A percentile compares a stretch with the other conserved stretches of the same genome.
Conservation (phyloP, 37 sponge, comb jelly and placozoan genomes). For the Beroe ovata region DNA sequence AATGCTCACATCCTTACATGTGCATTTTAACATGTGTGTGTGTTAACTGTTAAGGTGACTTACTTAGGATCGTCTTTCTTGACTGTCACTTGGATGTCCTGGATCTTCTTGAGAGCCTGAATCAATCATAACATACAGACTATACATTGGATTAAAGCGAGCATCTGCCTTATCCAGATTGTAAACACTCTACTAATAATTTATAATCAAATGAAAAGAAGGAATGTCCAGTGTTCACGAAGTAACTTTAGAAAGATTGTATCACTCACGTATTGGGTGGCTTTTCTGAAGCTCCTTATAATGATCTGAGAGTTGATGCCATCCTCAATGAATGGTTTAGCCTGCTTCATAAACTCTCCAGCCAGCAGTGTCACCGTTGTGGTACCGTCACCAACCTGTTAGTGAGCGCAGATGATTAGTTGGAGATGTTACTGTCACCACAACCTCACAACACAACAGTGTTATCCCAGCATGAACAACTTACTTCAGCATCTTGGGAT, state of each 20-base stretch:
- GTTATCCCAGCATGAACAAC: background rate
- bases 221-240: background rate
- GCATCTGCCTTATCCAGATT: too few species aligned
- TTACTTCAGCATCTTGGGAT: conserved; percentile 97
- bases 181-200: too few species aligned
- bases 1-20: too few species aligned
- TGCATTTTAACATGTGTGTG: too few species aligned
- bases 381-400: conserved; percentile 97
- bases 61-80: conserved; percentile 86
- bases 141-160: too few species aligned
- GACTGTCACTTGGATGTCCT: conserved; percentile 84
- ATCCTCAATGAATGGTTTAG: conserved; percentile 95
- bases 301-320: conserved; percentile 95
- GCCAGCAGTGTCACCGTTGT: conserved; percentile 93
- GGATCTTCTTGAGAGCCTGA: conserved; percentile 76
- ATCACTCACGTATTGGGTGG: conserved; percentile 76
- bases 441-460: background rate
- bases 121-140: too few species aligned
- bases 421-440: background rate
- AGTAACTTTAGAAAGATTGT: background rate
- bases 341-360: conserved; percentile 92
- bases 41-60: too few species aligned
- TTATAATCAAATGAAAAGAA: background rate
- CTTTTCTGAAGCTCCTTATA: conserved; percentile 84
- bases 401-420: too few species aligned